Conservation (phyloP, 2,888 invertebrate genomes). For the Sturmia bella region DNA sequence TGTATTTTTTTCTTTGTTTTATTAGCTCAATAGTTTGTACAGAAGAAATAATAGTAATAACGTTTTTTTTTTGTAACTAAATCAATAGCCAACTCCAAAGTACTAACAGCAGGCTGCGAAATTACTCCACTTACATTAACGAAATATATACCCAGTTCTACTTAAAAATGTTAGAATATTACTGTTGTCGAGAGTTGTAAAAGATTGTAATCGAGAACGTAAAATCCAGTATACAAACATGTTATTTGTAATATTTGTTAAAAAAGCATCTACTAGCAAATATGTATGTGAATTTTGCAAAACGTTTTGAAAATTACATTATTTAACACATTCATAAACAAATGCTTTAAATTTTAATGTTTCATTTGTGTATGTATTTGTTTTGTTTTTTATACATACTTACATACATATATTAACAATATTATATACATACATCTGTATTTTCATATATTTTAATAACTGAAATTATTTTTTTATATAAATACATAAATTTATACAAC, state of each 20-base stretch:
- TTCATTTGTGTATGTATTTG: not conserved
- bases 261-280: constrained; percentile 9
- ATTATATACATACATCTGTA: not conserved
- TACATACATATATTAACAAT: constrained; percentile 16
- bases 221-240: not conserved
- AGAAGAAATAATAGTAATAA: constrained; percentile 19
- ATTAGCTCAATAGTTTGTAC: constrained; percentile 41
- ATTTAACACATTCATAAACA: not conserved
- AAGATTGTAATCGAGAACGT: not conserved
- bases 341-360: constrained; percentile 6
- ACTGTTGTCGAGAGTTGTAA: not conserved
- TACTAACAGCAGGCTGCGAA: no score
- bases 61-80: not conserved
- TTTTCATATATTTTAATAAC: not conserved
- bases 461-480: constrained; percentile 16
- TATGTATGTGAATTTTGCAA: not conserved
- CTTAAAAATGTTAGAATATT: no score
- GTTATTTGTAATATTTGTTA: constrained; percentile 27
- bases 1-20: constrained; percentile 7
- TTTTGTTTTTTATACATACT: no score
- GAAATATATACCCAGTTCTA: no score
- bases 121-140: no score
- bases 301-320: no score
- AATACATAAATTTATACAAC: constrained; percentile 24
- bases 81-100: not conserved